These are phyloP conservation scores for Drosophila recens DNA, from an alignment of 2,888 invertebrate genomes.

Conservation along the genomic window DNA sequence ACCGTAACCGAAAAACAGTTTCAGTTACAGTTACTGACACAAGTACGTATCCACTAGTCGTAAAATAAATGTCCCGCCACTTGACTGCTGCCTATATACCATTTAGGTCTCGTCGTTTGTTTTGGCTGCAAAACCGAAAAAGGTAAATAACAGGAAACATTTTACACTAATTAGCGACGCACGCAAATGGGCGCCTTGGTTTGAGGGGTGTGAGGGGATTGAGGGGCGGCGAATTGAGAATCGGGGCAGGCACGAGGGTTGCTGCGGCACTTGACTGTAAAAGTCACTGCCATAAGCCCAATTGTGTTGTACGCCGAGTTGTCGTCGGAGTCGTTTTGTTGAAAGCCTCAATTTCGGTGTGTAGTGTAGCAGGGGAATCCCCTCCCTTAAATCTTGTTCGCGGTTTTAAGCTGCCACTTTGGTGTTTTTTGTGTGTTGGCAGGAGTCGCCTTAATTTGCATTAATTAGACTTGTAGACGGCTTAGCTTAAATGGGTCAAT, in stretches of 20 bases:
- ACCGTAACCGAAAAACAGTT: constrained; percentile 61
- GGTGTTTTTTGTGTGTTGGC: not conserved
- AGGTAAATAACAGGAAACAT: constrained; percentile 81
- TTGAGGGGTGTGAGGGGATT: not conserved
- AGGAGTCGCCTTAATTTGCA: constrained; percentile 54
- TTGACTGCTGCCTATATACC: constrained; percentile 39
- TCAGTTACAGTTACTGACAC: constrained; percentile 50
- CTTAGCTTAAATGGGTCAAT: constrained; percentile 49
- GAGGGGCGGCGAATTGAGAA: not conserved
- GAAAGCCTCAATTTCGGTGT: constrained; percentile 44
- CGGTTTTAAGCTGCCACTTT: constrained; percentile 34
- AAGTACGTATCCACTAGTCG: constrained; percentile 45
- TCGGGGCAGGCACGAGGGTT: not conserved
- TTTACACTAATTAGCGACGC: constrained; percentile 80
- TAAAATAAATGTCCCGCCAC: constrained; percentile 13
- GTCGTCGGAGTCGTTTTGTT: constrained; percentile 55
- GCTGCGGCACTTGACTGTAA: constrained; percentile 61
- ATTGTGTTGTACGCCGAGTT: constrained; percentile 75
- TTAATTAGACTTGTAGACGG: constrained; percentile 55
- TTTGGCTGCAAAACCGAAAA: constrained; percentile 72
- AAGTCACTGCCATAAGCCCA: constrained; percentile 77
- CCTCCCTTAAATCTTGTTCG: constrained; percentile 46
- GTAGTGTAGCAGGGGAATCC: not conserved
- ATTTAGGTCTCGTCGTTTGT: constrained; percentile 59
- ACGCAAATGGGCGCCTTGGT: constrained; percentile 68